phyloP scores from a whole-genome alignment of 2,113 vertebrate species.

The Lepisosteus oculatus region DNA sequence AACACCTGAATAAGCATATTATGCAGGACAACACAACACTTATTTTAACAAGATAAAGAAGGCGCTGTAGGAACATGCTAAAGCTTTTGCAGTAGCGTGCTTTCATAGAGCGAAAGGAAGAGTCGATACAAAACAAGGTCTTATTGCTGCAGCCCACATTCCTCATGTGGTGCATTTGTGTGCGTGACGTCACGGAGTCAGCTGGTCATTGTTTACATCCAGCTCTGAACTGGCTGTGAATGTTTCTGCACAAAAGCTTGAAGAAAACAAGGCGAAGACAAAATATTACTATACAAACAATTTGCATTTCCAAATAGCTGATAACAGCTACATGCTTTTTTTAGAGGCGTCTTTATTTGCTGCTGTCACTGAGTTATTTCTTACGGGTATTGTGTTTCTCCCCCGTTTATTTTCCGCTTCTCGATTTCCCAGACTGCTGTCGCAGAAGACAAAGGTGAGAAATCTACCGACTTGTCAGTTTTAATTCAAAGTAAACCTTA shows the following conservation, averaged over 20 bases:
- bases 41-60: background rate
- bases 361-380: background rate
- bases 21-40: no score
- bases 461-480: background rate
- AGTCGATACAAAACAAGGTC: no score
- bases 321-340: no score
- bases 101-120: background rate
- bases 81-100: background rate
- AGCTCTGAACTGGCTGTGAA: conserved; percentile 35
- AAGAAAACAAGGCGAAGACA: background rate
- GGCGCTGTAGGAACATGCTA: background rate
- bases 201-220: conserved; percentile 73
- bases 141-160: background rate
- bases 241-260: conserved; percentile 20
- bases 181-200: conserved; percentile 67
- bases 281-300: conserved; percentile 9
- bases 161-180: conserved; percentile 25
- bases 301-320: no score
- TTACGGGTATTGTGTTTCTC: background rate
- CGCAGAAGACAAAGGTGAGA: background rate
- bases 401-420: background rate
- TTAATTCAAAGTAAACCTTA: no score
- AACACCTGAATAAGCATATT: no score
- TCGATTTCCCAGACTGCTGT: background rate
- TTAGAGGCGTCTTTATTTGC: background rate